Base-by-base conservation (phyloP, 2,797 vertebrate species). In the Crypturellus tataupa region DNA sequence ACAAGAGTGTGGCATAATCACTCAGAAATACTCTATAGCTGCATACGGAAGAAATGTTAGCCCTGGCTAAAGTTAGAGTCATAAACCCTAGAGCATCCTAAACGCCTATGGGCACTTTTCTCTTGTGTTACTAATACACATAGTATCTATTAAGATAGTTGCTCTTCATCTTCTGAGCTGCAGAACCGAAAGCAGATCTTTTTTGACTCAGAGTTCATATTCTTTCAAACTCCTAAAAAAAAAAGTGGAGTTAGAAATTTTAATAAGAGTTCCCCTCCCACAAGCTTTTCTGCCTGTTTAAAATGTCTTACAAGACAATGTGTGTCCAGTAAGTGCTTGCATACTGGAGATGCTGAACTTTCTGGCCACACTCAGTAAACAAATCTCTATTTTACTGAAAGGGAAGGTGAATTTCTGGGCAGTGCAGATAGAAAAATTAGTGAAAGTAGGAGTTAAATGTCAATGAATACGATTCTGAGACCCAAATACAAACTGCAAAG, bases 21-120 rank as follows among this genome's bases (percentile, higher is more conserved):
- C 69, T 78, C 83, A 75, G 71, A 85, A 85, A 85, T 82, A 46
- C 24, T 94, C 78, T 65, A 23, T 60, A 69, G 49, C 73, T 70
- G 16, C 58, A 33, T 37, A 35, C 13, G 21, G 51, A 64, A 29
- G 51, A 60, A 93, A 49, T 19, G 20, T 55, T 90, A 85, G 69
- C 40, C 51, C 51, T 73, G 73, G 44, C 49, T 85, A 88, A 24
- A 77, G 44, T 75, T 29, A 72, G 42, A 51, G 70, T 63, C 0
- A 0, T 42, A 79, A 92, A 80, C n/a, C 81, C 31, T 56, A 12
- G n/a, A 12, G 55, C 55, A 56, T 18, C 55, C 55, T 56, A 56
- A 56, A 56, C 31, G 6, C 31, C 18, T 12, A 19, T 55, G 60
- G 37, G 37, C 51, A 56, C 37, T 9, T 81, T 88, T 91, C 37